Evolutionary conservation across 1,140 invertebrate genomes (phyloP).

Genomic region (Drosophila virilis): DNA sequence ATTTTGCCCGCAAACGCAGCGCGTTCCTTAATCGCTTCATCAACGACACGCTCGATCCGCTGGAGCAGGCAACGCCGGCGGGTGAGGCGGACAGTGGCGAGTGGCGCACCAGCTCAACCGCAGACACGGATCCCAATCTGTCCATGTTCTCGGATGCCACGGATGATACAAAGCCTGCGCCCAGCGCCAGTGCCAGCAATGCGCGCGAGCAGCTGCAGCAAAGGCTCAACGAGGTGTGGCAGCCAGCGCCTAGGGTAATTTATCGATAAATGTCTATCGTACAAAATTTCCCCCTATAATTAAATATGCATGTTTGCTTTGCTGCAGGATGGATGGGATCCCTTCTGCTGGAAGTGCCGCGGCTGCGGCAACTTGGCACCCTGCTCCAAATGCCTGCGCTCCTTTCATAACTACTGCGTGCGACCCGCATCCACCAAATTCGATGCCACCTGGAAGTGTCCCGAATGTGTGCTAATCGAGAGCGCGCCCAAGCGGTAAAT

Average conservation of each 20-base stretch:
- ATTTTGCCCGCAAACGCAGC: constrained; percentile 86
- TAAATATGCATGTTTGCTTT: not conserved
- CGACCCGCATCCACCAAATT: constrained; percentile 86
- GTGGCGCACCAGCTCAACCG: constrained; percentile 23
- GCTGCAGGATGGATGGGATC: constrained; percentile 86
- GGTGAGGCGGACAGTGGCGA: constrained; percentile 25
- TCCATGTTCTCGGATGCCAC: constrained; percentile 54
- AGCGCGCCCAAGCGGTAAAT: constrained; percentile 89
- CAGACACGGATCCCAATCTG: constrained; percentile 41
- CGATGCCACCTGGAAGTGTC: constrained; percentile 91
- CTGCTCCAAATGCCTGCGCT: constrained; percentile 93
- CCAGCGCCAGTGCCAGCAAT: not conserved
- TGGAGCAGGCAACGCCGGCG: not conserved
- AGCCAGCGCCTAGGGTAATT: constrained; percentile 64
- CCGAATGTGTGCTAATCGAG: constrained; percentile 92
- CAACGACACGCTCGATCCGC: constrained; percentile 41
- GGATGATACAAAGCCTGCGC: constrained; percentile 26
- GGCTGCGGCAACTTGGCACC: constrained; percentile 86
- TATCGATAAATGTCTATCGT: not conserved
- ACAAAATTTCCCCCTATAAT: not conserved
- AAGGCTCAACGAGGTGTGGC: constrained; percentile 52
- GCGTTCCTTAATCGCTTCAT: constrained; percentile 85
- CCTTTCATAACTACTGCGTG: constrained; percentile 92
- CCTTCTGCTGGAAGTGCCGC: constrained; percentile 95
- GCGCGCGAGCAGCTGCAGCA: constrained; percentile 43